Percentiles rank a stretch among this genome's conserved stretches.
These are phyloP conservation scores for Nothoprocta perdicaria DNA, from an alignment of 2,113 vertebrate genomes.

Conservation along the genomic window DNA sequence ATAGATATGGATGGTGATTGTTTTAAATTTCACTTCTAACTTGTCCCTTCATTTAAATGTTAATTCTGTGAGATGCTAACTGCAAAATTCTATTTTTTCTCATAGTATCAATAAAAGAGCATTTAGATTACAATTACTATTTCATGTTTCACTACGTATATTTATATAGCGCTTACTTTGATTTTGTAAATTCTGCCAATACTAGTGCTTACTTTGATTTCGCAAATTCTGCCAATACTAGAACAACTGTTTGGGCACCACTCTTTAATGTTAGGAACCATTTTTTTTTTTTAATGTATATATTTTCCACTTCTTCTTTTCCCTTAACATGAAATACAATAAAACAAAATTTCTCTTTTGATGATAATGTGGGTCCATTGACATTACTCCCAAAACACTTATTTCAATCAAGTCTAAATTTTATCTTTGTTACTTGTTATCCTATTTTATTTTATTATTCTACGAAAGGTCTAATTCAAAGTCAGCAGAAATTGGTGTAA, in stretches of 20 bases:
- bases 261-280: neutral
- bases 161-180: neutral
- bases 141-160: neutral
- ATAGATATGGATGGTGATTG: neutral
- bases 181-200: neutral
- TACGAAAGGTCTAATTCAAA: neutral
- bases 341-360: neutral
- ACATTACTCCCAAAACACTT: neutral
- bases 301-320: neutral
- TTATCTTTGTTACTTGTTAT: conserved; percentile 1
- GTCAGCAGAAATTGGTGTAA: neutral
- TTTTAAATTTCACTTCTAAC: neutral
- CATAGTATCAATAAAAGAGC: neutral
- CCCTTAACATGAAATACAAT: neutral
- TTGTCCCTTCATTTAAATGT: neutral
- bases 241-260: neutral
- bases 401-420: neutral
- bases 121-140: neutral
- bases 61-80: neutral
- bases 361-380: neutral
- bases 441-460: neutral
- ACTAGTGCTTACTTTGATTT: neutral
- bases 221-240: neutral
- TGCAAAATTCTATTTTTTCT: neutral
- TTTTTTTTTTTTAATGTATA: neutral